Evolutionary conservation across 2,797 vertebrate genomes (phyloP).

Genomic region (Champsocephalus gunnari): DNA sequence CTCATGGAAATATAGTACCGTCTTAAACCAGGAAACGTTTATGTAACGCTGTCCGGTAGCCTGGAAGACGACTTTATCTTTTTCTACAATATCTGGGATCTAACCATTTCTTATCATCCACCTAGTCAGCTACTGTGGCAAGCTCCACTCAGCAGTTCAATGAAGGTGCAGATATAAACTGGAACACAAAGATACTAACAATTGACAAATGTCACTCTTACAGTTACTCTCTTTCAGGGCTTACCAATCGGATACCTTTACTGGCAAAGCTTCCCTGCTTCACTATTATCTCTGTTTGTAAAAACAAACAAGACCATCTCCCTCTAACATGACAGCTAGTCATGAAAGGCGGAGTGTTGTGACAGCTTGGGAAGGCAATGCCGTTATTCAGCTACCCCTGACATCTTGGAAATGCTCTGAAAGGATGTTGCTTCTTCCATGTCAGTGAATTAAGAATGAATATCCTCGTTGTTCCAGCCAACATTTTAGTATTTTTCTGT

Average conservation of each 20-base stretch:
- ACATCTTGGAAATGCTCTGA: slow-evolving; percentile 9
- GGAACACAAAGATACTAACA: background rate
- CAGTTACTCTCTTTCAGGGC: slow-evolving; percentile 4
- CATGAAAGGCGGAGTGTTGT: slow-evolving; percentile 12
- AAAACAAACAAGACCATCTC: background rate
- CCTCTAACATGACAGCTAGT: slow-evolving; percentile 1
- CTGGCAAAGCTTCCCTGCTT: background rate
- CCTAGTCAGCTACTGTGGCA: background rate
- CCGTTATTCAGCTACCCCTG: background rate
- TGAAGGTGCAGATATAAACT: background rate
- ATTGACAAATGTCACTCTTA: slow-evolving; percentile 4
- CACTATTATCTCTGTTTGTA: slow-evolving; percentile 1
- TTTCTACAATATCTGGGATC: background rate
- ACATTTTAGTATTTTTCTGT: slow-evolving; percentile 7
- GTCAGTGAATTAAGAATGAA: slow-evolving; percentile 24
- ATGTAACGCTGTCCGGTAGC: background rate
- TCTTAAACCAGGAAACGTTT: background rate
- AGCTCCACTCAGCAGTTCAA: background rate
- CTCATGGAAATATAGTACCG: background rate
- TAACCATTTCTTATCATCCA: background rate
- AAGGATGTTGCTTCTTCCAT: background rate
- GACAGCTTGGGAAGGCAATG: slow-evolving; percentile 11
- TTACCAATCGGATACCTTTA: background rate
- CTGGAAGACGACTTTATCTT: background rate
- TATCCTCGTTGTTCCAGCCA: slow-evolving; percentile 14